Evolutionary conservation across 2,888 invertebrate genomes (phyloP).

Genomic region (Andrena camellia): DNA sequence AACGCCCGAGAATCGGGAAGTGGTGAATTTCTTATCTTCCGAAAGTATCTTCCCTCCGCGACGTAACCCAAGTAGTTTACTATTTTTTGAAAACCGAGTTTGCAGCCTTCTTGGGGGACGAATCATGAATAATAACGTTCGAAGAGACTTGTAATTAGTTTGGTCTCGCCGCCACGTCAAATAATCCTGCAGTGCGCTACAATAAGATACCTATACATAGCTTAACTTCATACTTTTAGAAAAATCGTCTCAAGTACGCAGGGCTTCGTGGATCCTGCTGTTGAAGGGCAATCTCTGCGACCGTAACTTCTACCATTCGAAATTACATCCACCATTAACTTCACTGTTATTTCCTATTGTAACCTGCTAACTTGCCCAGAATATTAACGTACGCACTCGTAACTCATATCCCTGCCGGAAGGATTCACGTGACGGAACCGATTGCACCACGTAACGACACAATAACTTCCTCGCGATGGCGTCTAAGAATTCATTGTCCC

Average conservation of each 20-base stretch:
- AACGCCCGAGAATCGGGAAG: slow-evolving; percentile 1
- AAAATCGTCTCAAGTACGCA: too few species aligned
- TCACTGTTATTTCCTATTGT: too few species aligned
- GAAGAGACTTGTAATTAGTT: background rate
- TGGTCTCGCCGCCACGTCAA: too few species aligned
- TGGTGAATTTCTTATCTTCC: background rate
- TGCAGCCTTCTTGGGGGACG: background rate
- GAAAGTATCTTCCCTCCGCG: background rate
- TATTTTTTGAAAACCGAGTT: background rate
- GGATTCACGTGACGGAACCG: slow-evolving; percentile 11
- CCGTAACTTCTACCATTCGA: background rate
- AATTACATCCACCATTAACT: background rate
- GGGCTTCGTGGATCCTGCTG: too few species aligned
- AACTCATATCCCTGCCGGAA: background rate
- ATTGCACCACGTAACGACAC: background rate
- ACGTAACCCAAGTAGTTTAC: background rate
- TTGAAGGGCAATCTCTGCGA: too few species aligned
- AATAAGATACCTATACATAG: too few species aligned
- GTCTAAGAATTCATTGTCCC: background rate
- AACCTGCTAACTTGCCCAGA: background rate
- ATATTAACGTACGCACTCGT: background rate
- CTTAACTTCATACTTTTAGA: too few species aligned
- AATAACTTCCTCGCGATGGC: background rate
- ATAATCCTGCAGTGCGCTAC: too few species aligned
- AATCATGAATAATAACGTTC: background rate